Conservation (phyloP, 2,797 vertebrate species). For the Sebastes hubbsi region DNA sequence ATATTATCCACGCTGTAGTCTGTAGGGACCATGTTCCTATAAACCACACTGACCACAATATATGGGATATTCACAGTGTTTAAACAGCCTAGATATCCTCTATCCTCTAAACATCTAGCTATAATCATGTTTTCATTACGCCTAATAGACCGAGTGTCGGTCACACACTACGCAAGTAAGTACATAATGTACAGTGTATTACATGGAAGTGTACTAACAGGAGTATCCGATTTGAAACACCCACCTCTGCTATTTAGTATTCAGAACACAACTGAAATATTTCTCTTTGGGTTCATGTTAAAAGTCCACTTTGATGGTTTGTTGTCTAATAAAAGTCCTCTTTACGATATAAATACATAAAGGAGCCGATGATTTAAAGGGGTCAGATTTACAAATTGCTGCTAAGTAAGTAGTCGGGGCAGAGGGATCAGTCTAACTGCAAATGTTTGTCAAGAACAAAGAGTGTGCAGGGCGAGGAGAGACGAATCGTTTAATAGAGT, state of each 20-base stretch:
- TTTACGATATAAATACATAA: neutral
- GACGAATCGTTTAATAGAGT: slow-evolving; percentile 24
- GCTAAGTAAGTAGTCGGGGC: neutral
- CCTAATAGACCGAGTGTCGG: neutral
- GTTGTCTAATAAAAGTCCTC: neutral
- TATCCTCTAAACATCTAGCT: neutral
- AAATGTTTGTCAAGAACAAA: slow-evolving; percentile 35
- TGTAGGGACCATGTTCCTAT: neutral
- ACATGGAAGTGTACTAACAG: too few species aligned
- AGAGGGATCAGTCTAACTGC: neutral
- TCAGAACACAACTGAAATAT: neutral
- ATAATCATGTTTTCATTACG: neutral
- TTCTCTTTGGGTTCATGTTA: neutral
- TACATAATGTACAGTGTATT: too few species aligned
- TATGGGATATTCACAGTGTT: neutral
- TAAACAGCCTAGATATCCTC: accelerated
- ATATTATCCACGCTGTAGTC: neutral
- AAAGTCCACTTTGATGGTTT: neutral
- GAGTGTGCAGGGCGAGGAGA: neutral
- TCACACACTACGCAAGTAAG: too few species aligned
- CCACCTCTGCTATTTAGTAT: neutral
- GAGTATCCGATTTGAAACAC: too few species aligned
- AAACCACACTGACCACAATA: neutral
- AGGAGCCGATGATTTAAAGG: neutral
- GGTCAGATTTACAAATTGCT: neutral